These are phyloP conservation scores for Latheticus oryzae DNA, from an alignment of 2,888 invertebrate genomes.

Conservation along the genomic window DNA sequence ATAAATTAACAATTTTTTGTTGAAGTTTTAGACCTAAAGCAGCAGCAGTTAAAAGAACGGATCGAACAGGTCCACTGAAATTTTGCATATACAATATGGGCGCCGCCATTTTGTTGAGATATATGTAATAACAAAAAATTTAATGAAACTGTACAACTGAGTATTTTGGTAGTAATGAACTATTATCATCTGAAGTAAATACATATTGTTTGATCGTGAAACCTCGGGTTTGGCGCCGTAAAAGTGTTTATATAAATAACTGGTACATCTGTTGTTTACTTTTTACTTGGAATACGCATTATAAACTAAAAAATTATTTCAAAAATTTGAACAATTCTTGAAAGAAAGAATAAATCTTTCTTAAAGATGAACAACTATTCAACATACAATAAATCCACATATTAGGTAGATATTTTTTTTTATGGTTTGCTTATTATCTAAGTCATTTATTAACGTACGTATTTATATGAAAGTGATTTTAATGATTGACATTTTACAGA, in stretches of 20 bases:
- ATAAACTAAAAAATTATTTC: slow-evolving; percentile 23
- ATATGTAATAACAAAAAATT: too few relatives aligned
- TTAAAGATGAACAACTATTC: too few relatives aligned
- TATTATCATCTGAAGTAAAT: slow-evolving; percentile 11
- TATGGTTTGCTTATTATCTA: too few relatives aligned
- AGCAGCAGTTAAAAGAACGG: slow-evolving; percentile 28
- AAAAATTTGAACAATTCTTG: slow-evolving; percentile 22
- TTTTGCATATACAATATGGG: slow-evolving; percentile 26
- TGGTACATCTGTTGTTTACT: slow-evolving; percentile 28
- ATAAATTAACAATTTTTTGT: slow-evolving; percentile 57
- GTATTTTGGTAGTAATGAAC: slow-evolving; percentile 11
- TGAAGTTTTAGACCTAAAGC: slow-evolving; percentile 28
- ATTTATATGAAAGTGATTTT: too few relatives aligned
- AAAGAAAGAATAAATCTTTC: too few relatives aligned
- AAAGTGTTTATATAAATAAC: slow-evolving; percentile 10
- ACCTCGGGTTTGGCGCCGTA: slow-evolving; percentile 1
- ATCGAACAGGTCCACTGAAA: slow-evolving; percentile 27
- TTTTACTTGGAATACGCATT: slow-evolving; percentile 23
- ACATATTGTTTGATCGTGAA: slow-evolving; percentile 15
- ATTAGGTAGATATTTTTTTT: too few relatives aligned
- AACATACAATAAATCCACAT: too few relatives aligned
- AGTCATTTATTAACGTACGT: too few relatives aligned
- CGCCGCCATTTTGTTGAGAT: too few relatives aligned
- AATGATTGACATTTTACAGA: too few relatives aligned
- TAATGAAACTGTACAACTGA: too few relatives aligned